These are phyloP conservation scores for Artibeus lituratus DNA, from an alignment of 2,797 vertebrate genomes.

Conservation along the genomic window DNA sequence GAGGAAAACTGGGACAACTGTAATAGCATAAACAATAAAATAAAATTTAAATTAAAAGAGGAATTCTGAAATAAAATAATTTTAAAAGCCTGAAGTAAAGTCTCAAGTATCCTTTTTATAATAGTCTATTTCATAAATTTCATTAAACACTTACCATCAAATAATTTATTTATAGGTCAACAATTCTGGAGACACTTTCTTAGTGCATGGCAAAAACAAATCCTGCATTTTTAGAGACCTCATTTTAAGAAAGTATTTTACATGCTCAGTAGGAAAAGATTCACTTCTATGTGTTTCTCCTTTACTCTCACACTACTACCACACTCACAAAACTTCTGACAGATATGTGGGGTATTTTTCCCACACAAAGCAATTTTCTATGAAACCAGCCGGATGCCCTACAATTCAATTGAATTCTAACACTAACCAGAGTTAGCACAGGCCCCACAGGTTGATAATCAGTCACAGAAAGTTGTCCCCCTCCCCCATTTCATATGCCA, in stretches of 20 bases:
- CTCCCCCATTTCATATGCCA: not conserved
- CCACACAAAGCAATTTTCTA: not conserved
- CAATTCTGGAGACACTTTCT: not conserved
- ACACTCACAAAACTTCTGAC: not conserved
- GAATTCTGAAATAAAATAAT: not conserved
- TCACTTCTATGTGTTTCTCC: not conserved
- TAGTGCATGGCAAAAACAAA: not conserved
- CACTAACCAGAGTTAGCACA: not conserved
- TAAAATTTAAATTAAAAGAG: no score
- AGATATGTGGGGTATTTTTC: not conserved
- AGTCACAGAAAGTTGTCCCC: not conserved
- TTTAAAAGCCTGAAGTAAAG: not conserved
- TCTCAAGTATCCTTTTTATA: not conserved
- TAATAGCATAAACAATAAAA: no score
- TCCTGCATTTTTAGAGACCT: not conserved
- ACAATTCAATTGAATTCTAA: not conserved
- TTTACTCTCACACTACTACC: not conserved
- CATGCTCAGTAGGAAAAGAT: not conserved
- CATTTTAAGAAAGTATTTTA: not conserved
- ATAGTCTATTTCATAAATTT: not conserved
- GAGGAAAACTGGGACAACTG: no score
- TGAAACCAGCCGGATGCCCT: not conserved
- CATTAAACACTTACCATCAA: not conserved
- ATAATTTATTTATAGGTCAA: not conserved
- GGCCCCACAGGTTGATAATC: not conserved